These are phyloP conservation scores for Entelurus aequoreus DNA, from an alignment of 2,113 vertebrate genomes.

Conservation along the genomic window DNA sequence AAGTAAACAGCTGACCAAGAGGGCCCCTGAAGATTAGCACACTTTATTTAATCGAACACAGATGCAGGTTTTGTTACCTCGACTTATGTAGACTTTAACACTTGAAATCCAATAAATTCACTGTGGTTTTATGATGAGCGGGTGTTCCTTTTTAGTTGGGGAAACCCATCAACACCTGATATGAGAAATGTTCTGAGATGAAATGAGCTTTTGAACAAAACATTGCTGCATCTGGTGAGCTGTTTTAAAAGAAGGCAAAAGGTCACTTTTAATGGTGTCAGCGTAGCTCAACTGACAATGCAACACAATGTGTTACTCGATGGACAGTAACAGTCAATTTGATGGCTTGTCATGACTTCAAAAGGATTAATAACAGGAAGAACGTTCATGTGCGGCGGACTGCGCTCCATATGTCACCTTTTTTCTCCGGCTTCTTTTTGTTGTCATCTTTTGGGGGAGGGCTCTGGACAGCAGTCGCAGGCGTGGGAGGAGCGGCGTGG, in stretches of 20 bases:
- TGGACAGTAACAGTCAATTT: not conserved
- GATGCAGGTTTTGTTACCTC: not conserved
- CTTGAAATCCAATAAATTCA: not conserved
- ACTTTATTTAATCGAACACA: not conserved
- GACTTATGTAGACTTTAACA: not conserved
- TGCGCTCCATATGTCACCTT: constrained; percentile 68
- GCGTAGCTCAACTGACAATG: not conserved
- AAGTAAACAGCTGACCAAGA: not conserved
- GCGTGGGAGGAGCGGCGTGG: constrained; percentile 40
- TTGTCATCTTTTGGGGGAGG: constrained; percentile 69
- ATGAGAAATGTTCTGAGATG: constrained; percentile 21
- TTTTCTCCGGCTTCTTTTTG: constrained; percentile 87
- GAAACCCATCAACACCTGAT: constrained; percentile 18
- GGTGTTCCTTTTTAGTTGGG: not conserved
- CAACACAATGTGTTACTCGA: constrained; percentile 4
- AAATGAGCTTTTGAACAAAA: constrained; percentile 1
- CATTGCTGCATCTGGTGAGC: not conserved
- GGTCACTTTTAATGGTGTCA: constrained; percentile 11
- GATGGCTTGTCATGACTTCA: constrained; percentile 15
- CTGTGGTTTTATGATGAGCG: not conserved
- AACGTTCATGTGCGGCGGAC: not conserved
- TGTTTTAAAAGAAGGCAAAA: constrained; percentile 1
- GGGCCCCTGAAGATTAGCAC: not conserved
- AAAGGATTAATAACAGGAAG: constrained; percentile 6
- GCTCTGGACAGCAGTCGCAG: constrained; percentile 36